These are phyloP conservation scores for Rotaria sp. DNA, from an alignment of 2,888 invertebrate species.

Conservation along the genomic window DNA sequence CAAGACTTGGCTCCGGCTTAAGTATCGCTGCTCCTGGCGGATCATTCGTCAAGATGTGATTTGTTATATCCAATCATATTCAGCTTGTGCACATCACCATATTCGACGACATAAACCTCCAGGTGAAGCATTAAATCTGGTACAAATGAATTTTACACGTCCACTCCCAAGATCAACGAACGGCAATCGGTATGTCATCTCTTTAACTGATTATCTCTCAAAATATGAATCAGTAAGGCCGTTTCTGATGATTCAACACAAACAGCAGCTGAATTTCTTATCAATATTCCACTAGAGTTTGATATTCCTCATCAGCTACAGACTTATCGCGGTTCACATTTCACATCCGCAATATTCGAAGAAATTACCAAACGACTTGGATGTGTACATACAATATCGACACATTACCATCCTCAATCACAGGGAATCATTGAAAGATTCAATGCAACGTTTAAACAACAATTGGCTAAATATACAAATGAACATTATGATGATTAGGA, in stretches of 20 bases:
- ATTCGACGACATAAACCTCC: not conserved
- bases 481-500: not conserved
- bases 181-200: conserved; percentile 42
- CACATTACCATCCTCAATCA: conserved; percentile 42
- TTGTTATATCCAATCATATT: not conserved
- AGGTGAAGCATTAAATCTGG: conserved; percentile 28
- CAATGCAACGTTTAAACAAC: conserved; percentile 42
- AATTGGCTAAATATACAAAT: not conserved
- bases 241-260: conserved; percentile 42
- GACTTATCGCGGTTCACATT: conserved; percentile 43
- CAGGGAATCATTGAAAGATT: conserved; percentile 43
- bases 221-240: conserved; percentile 43
- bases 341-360: conserved; percentile 42
- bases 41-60: not conserved
- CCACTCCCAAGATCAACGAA: conserved; percentile 42
- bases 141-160: conserved; percentile 44
- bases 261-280: conserved; percentile 43
- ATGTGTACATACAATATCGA: conserved; percentile 41
- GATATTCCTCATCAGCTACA: conserved; percentile 42
- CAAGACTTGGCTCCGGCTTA: not conserved
- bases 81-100: not conserved
- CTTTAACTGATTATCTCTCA: conserved; percentile 42
- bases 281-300: conserved; percentile 42
- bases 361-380: conserved; percentile 41
- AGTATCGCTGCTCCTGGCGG: not conserved